Conservation (phyloP, 2,797 vertebrate species). For the Vespertilio murinus region DNA sequence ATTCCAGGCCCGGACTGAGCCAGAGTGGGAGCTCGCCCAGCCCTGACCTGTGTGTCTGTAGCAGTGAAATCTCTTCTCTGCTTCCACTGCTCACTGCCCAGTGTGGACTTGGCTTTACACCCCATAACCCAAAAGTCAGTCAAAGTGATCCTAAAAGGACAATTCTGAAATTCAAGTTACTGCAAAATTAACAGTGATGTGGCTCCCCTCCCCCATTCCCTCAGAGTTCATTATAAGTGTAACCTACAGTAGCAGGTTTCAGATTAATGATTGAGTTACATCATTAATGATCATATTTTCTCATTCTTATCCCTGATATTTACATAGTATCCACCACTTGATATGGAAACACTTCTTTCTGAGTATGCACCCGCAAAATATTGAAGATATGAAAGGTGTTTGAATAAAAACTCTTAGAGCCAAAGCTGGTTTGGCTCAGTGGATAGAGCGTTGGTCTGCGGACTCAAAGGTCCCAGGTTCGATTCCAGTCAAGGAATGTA, state of each 20-base stretch:
- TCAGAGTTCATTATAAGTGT: background rate
- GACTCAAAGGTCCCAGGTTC: too few relatives aligned
- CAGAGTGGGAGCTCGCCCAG: accelerated
- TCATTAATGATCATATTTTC: background rate
- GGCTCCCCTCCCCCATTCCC: too few relatives aligned
- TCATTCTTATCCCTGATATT: background rate
- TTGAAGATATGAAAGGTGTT: background rate
- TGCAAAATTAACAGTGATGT: background rate
- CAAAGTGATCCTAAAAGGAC: background rate
- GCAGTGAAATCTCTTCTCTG: background rate
- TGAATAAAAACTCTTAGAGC: background rate
- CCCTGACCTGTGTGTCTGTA: accelerated
- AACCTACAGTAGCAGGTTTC: background rate
- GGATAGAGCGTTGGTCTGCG: too few relatives aligned
- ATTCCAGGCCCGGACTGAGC: accelerated
- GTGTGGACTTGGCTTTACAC: background rate
- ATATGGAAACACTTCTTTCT: background rate
- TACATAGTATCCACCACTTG: background rate
- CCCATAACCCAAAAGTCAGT: background rate
- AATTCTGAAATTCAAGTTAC: background rate
- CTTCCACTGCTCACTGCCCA: background rate
- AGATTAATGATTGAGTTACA: background rate
- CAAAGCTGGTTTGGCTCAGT: too few relatives aligned
- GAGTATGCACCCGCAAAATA: background rate
- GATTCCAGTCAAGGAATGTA: too few relatives aligned